These are phyloP conservation scores for Spongilla lacustris DNA, from an alignment of 37 sponge, comb jelly and placozoan genomes.

Conservation along the genomic window DNA sequence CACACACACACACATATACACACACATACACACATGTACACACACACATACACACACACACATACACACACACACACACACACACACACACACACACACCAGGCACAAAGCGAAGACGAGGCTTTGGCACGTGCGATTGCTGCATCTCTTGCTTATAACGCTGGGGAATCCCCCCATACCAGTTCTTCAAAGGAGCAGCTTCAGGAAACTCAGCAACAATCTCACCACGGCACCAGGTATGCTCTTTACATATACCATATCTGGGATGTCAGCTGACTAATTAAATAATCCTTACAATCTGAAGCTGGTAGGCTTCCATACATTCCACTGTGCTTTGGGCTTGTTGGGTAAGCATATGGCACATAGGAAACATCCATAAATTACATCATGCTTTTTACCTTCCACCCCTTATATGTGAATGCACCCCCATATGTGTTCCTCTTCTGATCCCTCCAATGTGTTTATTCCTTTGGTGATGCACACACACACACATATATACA, in stretches of 20 bases:
- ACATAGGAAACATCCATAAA: no score
- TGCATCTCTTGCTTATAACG: constrained; percentile 64
- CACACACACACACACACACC: neutral
- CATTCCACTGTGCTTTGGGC: no score
- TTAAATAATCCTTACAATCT: no score
- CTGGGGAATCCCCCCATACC: neutral
- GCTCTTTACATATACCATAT: neutral
- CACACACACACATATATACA: no score
- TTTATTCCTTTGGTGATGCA: no score
- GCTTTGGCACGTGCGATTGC: constrained; percentile 82
- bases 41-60: neutral
- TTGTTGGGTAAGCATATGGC: no score
- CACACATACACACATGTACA: neutral
- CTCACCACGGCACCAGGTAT: constrained; percentile 50
- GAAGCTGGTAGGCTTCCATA: no score
- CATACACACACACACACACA: neutral
- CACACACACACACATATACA: neutral
- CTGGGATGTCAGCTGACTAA: no score
- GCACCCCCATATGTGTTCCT: no score
- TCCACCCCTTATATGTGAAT: no score
- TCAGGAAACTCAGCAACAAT: constrained; percentile 39
- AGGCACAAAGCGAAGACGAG: constrained; percentile 59
- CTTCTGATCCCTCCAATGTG: no score
- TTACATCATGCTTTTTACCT: no score
- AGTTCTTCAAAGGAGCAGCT: neutral